Conservation (phyloP, 2,888 invertebrate genomes). For the Melinopterus prodromus region DNA sequence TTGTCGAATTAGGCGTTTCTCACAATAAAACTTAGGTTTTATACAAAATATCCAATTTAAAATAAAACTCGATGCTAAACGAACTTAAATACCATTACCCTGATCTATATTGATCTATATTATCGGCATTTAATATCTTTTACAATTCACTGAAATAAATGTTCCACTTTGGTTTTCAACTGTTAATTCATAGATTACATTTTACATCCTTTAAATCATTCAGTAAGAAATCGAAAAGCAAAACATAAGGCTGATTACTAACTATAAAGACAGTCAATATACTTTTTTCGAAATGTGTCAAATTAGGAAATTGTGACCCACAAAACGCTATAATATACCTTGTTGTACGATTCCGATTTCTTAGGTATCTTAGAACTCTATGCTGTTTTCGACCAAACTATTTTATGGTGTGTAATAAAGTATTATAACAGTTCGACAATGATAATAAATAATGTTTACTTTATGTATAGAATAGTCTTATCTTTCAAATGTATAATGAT, state of each 20-base stretch:
- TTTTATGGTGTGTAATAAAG: neutral
- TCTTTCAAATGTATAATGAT: neutral
- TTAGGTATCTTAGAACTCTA: neutral
- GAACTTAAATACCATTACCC: too few species aligned
- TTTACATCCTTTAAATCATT: neutral
- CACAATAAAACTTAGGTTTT: too few species aligned
- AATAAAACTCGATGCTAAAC: too few species aligned
- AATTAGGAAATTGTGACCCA: neutral
- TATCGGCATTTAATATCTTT: too few species aligned
- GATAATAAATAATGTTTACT: neutral
- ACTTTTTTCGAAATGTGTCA: neutral
- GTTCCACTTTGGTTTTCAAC: neutral
- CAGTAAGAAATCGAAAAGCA: neutral
- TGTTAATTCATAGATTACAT: neutral
- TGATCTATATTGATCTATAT: too few species aligned
- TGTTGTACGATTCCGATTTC: neutral
- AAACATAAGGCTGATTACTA: slow-evolving; percentile 4
- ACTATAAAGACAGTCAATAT: neutral
- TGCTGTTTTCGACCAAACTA: neutral
- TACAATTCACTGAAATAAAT: too few species aligned
- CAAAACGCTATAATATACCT: neutral
- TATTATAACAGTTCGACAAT: slow-evolving; percentile 4
- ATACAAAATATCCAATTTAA: too few species aligned
- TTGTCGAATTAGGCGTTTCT: too few species aligned
- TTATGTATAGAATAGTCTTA: neutral